phyloP scores from a whole-genome alignment of 2,113 vertebrate genomes.

The Coptodon rendalli region DNA sequence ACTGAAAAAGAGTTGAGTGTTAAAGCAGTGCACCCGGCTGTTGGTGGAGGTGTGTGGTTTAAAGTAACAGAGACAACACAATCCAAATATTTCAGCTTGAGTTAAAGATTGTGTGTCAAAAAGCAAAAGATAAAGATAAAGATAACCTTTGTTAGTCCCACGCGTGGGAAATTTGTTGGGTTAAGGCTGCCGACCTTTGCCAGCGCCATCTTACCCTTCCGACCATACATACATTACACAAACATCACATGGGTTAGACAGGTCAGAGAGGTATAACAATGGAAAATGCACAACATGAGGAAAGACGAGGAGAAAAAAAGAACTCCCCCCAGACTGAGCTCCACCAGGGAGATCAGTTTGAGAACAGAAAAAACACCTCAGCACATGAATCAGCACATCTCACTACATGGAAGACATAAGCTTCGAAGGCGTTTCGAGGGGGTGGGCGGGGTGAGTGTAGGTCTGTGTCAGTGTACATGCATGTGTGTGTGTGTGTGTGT shows the following conservation, averaged over 20 bases:
- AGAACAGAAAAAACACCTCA: neutral
- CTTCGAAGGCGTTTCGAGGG: too few relatives aligned
- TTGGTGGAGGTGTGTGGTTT: neutral
- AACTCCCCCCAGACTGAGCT: neutral
- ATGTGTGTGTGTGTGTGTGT: neutral
- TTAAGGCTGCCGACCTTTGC: neutral
- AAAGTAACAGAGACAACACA: neutral
- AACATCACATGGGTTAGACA: neutral
- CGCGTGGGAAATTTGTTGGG: neutral
- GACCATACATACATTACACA: neutral
- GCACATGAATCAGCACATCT: neutral
- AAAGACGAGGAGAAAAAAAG: neutral
- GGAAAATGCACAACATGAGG: neutral
- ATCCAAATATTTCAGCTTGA: neutral
- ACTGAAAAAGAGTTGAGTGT: neutral
- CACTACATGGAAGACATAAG: neutral
- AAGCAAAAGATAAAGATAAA: neutral
- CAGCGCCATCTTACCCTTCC: neutral
- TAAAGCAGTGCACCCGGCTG: neutral
- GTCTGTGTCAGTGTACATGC: neutral
- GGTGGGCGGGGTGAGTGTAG: neutral
- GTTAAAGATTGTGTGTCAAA: neutral
- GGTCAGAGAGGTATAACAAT: neutral
- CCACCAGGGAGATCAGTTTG: neutral
- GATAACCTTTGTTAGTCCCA: neutral